Evolutionary conservation across 2,113 vertebrate genomes (phyloP).

Genomic region (Campylorhamphus procurvoides): DNA sequence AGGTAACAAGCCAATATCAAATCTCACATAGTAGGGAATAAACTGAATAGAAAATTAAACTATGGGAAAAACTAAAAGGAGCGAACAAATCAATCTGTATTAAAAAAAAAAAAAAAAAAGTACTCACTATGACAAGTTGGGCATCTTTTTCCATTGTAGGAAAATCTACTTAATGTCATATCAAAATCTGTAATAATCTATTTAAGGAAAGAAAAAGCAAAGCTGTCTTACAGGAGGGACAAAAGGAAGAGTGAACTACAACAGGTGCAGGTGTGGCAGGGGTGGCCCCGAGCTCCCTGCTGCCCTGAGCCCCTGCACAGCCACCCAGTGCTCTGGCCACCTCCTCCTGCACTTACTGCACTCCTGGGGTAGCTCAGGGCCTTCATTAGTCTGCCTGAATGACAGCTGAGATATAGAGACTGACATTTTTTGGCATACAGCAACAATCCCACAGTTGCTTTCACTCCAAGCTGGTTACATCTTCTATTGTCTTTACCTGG

Average conservation of each 20-base stretch:
- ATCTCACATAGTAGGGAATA: background rate
- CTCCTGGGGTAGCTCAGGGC: background rate
- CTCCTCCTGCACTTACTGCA: background rate
- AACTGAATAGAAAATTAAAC: slow-evolving; percentile 5
- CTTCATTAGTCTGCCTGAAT: background rate
- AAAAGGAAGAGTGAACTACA: slow-evolving; percentile 34
- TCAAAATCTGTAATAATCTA: slow-evolving; percentile 99
- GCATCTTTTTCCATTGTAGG: slow-evolving; percentile 90
- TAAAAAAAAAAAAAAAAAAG: slow-evolving; percentile 30
- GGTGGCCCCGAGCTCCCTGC: background rate
- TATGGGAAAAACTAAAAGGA: slow-evolving; percentile 2
- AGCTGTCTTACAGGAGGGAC: slow-evolving; percentile 44
- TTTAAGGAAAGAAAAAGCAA: slow-evolving; percentile 64
- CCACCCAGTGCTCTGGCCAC: background rate
- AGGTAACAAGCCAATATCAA: slow-evolving; percentile 14
- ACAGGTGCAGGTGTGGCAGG: background rate
- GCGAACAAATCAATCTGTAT: slow-evolving; percentile 18
- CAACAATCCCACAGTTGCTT: background rate
- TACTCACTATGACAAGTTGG: slow-evolving; percentile 96
- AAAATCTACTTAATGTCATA: slow-evolving; percentile 97
- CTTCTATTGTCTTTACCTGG: slow-evolving; percentile 80
- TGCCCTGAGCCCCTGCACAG: background rate
- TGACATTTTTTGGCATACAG: background rate
- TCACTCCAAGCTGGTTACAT: background rate
- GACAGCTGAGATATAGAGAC: background rate